phyloP scores from a whole-genome alignment of 1,140 invertebrate species.

The silkworm (Bombyx mori) region DNA sequence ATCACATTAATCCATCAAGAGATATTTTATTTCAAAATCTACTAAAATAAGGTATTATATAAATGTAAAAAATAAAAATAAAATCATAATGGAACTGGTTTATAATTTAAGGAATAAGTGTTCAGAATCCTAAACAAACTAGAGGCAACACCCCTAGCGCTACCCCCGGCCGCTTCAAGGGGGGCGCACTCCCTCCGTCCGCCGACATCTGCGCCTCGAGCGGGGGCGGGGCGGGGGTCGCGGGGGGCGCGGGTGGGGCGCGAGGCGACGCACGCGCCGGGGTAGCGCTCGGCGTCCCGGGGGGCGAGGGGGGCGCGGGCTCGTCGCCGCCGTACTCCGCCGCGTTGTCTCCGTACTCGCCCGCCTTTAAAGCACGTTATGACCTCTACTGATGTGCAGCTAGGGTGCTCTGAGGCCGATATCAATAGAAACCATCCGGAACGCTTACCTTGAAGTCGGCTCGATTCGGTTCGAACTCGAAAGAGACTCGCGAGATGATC shows the following conservation, averaged over 20 bases:
- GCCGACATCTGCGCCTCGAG: background rate
- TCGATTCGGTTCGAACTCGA: conserved; percentile 39
- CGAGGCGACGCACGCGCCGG: background rate
- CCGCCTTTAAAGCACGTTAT: conserved; percentile 23
- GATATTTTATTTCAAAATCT: background rate
- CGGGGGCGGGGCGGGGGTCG: conserved; percentile 4
- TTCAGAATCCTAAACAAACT: background rate
- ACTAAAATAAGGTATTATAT: background rate
- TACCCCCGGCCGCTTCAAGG: background rate
- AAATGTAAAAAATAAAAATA: background rate
- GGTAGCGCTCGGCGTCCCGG: conserved; percentile 2
- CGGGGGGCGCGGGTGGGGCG: conserved; percentile 1
- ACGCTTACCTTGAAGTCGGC: conserved; percentile 37
- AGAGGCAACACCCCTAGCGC: conserved; percentile 1
- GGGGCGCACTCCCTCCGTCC: background rate
- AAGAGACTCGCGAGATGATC: background rate
- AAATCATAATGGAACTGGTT: background rate
- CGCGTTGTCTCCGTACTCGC: conserved; percentile 51
- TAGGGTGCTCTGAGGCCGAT: background rate
- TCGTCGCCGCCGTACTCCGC: conserved; percentile 37
- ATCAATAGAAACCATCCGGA: conserved; percentile 4
- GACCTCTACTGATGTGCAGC: background rate
- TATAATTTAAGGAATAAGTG: background rate
- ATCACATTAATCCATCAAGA: background rate
- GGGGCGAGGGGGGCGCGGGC: conserved; percentile 6